Conservation (phyloP, 2,113 vertebrate species). For the Bettongia penicillata region DNA sequence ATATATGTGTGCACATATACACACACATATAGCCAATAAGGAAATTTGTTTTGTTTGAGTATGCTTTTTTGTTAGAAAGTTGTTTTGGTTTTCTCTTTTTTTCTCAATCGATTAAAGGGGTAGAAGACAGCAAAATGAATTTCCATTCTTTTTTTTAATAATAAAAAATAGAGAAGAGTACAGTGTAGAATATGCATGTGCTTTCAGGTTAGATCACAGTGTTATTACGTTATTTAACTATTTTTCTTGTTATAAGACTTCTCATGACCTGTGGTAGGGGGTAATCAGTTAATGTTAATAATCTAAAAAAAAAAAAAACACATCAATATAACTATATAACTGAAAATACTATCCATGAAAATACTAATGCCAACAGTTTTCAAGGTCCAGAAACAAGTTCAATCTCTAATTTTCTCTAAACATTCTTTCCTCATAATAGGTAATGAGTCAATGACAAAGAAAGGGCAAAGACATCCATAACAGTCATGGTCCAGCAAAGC, state of each 20-base stretch:
- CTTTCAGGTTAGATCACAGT: background rate
- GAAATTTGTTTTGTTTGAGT: background rate
- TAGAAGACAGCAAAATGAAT: background rate
- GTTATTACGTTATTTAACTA: background rate
- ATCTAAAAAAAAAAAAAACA: background rate
- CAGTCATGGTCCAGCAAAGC: constrained; percentile 26
- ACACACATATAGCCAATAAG: background rate
- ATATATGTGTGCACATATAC: no score
- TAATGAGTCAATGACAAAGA: constrained; percentile 7
- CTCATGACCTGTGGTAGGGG: background rate
- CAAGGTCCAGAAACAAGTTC: constrained; percentile 7
- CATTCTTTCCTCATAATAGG: background rate
- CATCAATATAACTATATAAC: background rate
- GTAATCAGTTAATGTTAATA: background rate
- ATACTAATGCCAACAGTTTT: background rate
- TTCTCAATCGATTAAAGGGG: background rate
- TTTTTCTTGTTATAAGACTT: background rate
- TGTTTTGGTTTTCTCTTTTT: background rate
- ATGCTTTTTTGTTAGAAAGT: background rate
- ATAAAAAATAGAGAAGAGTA: background rate
- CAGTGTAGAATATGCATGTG: background rate
- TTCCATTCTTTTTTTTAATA: background rate
- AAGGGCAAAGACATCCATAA: constrained; percentile 10
- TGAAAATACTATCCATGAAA: background rate
- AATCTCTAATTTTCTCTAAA: constrained; percentile 7